Evolutionary conservation across 2,113 vertebrate genomes (phyloP), one percentile per base, ranked within the genome.

Genomic region (Pleuronectes platessa): DNA sequence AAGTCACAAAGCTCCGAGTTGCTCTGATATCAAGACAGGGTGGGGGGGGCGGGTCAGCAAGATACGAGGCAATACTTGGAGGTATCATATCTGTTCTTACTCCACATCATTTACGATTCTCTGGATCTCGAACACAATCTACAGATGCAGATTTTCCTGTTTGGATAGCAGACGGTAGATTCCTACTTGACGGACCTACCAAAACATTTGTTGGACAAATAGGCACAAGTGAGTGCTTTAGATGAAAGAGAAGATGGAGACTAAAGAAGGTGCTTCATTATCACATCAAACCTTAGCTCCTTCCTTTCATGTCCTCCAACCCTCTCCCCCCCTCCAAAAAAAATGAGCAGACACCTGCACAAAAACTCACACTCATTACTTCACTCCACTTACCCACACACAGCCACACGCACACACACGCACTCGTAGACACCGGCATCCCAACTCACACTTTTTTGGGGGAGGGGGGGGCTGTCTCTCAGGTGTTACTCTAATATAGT

Each of bases 161-260:
- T 77, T 75, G 55, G 63, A 51, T 20, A 61, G 13, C 73, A 64
- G 56, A 51, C 40, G 45, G 51, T 31, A 21, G n/a, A 35, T 74
- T 62, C 60, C 9, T 71, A 14, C 75, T 81, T 79, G 26, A 58
- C 18, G 31, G 77, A 62, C 47, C 76, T 71, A 79, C 55, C 31
- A 81, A 86, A 76, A 83, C 79, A 90, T 90, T 83, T 84, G 88
- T 86, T 62, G 83, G 86, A 90, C 92, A 92, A 92, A 93, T 82
- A 75, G 87, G 82, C 79, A 81, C 79, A 68, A 83, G 81, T 67
- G 72, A 85, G 70, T 64, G 51, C 68, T 85, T 72, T 61, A 63
- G 64, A 90, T 86, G 51, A 91, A 85, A 92, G 81, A 67, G 77
- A 64, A 68, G 68, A 75, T 78, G 78, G 80, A 80, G 81, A 88